Base-by-base conservation (phyloP, 64 coral and sea anemone species). In the Montipora foliosa region DNA sequence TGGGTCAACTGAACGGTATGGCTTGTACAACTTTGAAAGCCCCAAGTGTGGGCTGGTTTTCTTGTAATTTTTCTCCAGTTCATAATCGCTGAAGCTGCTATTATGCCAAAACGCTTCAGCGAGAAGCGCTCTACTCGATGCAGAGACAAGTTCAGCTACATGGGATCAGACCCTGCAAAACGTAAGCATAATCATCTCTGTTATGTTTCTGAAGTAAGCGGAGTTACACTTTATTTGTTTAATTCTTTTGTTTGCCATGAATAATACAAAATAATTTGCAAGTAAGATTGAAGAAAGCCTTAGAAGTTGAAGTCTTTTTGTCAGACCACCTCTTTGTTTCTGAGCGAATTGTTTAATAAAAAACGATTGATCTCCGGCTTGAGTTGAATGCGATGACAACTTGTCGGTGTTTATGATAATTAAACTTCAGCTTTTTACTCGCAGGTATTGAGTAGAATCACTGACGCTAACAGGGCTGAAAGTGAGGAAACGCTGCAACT, bases 41-140 rank as follows among this genome's bases (percentile, higher is more conserved):
- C 62, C 4, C 16, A 55, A 55, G 52, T 55, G 0, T 76, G 74
- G 45, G 19, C 1, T 7, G 22, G 74, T 3, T 44, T 76, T 37
- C 21, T 4, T 0, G 20, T 76, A 46, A 76, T 44, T 76, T 44
- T 67, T 67, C 4, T 67, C 4, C 62, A 67, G 16, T 67, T 67
- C 10, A 67, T 67, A 14, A 13, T 67, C 16, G 62, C 0, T 57
- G 53, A 57, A 11, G 53, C 53, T 6, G 4, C 48, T n/a, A 44
- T 48, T 22, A 86, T 86, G 82, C 82, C 82, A 19, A 86, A 72
- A 50, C 66, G 82, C 5, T 11, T 20, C 9, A 86, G 60, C 19
- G 49, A 86, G 47, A 4, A 24, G 67, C 37, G 6, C 9, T 46
- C 66, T 62, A 11, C 79, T 0, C 12, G 7, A 14, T 6, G 44